Evolutionary conservation across 2,888 invertebrate species (phyloP).

Genomic region (Apamea crenata): DNA sequence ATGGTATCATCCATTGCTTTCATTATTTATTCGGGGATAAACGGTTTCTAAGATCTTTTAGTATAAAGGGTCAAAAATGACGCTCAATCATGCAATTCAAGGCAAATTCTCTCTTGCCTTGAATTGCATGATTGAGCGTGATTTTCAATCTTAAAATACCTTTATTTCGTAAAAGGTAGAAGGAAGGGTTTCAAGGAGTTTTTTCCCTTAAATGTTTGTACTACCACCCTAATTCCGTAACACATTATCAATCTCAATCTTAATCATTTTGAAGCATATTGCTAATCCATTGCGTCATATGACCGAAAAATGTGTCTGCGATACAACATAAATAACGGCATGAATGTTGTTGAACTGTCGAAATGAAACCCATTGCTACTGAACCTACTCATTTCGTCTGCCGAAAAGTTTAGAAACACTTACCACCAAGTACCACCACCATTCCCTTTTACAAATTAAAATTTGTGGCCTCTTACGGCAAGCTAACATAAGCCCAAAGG

Average conservation of each 20-base stretch:
- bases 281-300: too few relatives aligned
- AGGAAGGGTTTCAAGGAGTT: background rate
- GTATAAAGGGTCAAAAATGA: background rate
- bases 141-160: conserved; percentile 9
- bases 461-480: too few relatives aligned
- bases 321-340: too few relatives aligned
- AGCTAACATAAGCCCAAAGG: too few relatives aligned
- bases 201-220: background rate
- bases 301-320: too few relatives aligned
- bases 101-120: background rate
- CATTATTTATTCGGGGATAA: conserved; percentile 35
- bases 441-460: too few relatives aligned
- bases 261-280: too few relatives aligned
- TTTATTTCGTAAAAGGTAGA: background rate
- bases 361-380: too few relatives aligned
- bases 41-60: conserved; percentile 10
- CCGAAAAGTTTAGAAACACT: background rate
- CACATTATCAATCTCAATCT: too few relatives aligned
- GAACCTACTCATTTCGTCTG: background rate
- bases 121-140: background rate
- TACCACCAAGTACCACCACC: too few relatives aligned
- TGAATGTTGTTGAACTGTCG: too few relatives aligned
- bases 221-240: background rate
- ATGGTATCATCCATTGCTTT: conserved; percentile 34
- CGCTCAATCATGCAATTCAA: background rate